phyloP scores from a whole-genome alignment of 92 coral and sea anemone genomes.

The Zoanthus sansibaricus region DNA sequence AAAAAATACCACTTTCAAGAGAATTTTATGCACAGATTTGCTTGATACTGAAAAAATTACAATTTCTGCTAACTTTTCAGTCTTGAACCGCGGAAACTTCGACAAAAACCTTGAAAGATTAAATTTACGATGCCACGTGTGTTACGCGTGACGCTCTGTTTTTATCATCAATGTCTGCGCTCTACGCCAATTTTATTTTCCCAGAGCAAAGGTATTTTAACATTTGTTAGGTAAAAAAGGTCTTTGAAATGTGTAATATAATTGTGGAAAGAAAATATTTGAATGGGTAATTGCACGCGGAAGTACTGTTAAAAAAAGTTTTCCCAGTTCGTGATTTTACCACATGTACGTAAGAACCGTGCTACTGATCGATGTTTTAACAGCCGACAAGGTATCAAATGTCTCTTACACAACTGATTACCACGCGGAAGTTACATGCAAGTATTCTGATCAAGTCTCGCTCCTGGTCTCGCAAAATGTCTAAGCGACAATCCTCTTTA shows the following conservation, averaged over 20 bases:
- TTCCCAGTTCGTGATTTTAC: slow-evolving; percentile 19
- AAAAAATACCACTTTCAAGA: slow-evolving; percentile 23
- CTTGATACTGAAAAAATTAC: slow-evolving; percentile 38
- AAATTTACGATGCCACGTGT: slow-evolving; percentile 10
- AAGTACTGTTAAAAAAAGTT: slow-evolving; percentile 1
- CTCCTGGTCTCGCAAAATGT: too few relatives aligned
- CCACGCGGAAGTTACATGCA: too few relatives aligned
- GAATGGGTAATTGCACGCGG: slow-evolving; percentile 6
- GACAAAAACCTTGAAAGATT: slow-evolving; percentile 17
- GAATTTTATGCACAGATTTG: slow-evolving; percentile 10
- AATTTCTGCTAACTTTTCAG: slow-evolving; percentile 20
- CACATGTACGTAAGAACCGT: slow-evolving; percentile 5
- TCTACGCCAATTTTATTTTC: slow-evolving; percentile 16
- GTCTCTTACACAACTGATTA: too few relatives aligned
- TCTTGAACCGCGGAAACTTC: slow-evolving; percentile 2
- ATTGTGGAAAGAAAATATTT: slow-evolving; percentile 35
- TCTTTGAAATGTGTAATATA: slow-evolving; percentile 40
- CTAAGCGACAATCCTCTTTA: too few relatives aligned
- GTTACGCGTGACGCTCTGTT: slow-evolving; percentile 51
- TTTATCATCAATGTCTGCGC: slow-evolving; percentile 19
- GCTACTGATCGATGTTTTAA: slow-evolving; percentile 1
- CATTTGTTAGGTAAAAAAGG: slow-evolving; percentile 32
- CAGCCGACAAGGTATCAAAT: too few relatives aligned
- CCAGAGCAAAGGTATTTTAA: slow-evolving; percentile 23
- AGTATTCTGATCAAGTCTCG: too few relatives aligned